Evolutionary conservation across 2,888 invertebrate genomes (phyloP), one percentile per base, ranked within the genome.

Genomic region (Phaonia tiefii): DNA sequence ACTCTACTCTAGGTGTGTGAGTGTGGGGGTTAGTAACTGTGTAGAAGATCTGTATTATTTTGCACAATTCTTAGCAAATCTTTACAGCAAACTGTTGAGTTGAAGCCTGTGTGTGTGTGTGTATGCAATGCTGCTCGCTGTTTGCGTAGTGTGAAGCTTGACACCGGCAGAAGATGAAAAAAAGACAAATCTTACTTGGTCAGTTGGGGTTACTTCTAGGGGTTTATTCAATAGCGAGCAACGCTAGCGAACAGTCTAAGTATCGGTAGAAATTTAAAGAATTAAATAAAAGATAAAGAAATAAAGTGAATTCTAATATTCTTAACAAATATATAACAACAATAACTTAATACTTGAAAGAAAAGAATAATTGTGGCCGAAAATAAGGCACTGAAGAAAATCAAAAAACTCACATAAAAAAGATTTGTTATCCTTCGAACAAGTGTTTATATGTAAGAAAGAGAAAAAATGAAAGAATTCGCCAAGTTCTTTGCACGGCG

Each of bases 381-480:
- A 73, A 63, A 7, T 20, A 42, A 74, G 39, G 31, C 31, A 31
- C 8, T n/a, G n/a, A 31, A 31, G 31, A 31, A 31, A 51, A 31
- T 22, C 15, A 3, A 15, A 67, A 46, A 67, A 46, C 15, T 4
- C 26, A 49, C 46, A 60, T 17, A n/a, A 60, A 60, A 15, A 63
- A 63, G 60, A 39, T 37, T 5, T 15, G 10, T 20, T 20, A 49
- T 13, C 22, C 22, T 26, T 54, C 10, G 10, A 11, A 63, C 11
- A 37, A 60, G 60, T 60, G 60, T 60, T 60, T n/a, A 58, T 31
- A 8, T 58, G 26, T 1, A 20, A 13, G 39, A 22, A 26, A 13
- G 11, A 63, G 46, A 66, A 56, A 70, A 74, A 75, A 94, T 94
- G 94, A 94, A 94, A 90, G 94, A 94, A 84, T 88, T 94, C 17